A percentile compares a stretch with the other conserved stretches of the same genome.
These are phyloP conservation scores for Tonatia bakeri DNA, from an alignment of 2,113 vertebrate genomes.

Conservation along the genomic window DNA sequence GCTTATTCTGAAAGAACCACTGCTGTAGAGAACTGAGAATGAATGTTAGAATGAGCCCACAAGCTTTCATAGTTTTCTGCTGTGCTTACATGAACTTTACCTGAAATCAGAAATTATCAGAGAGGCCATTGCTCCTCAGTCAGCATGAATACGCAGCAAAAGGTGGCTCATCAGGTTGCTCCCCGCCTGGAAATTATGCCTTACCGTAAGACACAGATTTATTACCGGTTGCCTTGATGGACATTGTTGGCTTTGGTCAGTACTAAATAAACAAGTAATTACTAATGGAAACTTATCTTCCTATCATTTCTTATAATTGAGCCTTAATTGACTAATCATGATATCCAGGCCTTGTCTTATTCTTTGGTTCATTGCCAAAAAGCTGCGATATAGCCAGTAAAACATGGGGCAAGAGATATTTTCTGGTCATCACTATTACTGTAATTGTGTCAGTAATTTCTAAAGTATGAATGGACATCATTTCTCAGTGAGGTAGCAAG, in stretches of 20 bases:
- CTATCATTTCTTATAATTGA: neutral
- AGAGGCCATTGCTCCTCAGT: neutral
- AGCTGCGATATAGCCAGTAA: neutral
- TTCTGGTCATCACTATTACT: neutral
- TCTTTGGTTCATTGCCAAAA: neutral
- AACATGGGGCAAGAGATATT: neutral
- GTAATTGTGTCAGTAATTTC: neutral
- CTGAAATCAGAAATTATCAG: neutral
- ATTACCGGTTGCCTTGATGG: neutral
- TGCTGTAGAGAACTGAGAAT: neutral
- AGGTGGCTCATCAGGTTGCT: neutral
- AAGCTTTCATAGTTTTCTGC: neutral
- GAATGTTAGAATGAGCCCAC: neutral
- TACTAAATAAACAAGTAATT: neutral
- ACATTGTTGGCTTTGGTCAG: neutral
- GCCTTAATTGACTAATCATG: neutral
- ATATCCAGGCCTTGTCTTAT: neutral
- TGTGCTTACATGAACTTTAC: neutral
- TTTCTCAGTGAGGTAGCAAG: neutral
- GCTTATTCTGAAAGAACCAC: neutral
- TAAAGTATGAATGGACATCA: neutral
- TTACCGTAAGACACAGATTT: neutral
- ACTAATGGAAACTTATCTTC: constrained; percentile 11
- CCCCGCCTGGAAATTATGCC: neutral
- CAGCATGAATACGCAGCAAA: neutral